Evolutionary conservation across 53 echinoderm and acorn worm genomes (phyloP), one percentile per base, ranked within the genome.

Genomic region (Henricia sp.): DNA sequence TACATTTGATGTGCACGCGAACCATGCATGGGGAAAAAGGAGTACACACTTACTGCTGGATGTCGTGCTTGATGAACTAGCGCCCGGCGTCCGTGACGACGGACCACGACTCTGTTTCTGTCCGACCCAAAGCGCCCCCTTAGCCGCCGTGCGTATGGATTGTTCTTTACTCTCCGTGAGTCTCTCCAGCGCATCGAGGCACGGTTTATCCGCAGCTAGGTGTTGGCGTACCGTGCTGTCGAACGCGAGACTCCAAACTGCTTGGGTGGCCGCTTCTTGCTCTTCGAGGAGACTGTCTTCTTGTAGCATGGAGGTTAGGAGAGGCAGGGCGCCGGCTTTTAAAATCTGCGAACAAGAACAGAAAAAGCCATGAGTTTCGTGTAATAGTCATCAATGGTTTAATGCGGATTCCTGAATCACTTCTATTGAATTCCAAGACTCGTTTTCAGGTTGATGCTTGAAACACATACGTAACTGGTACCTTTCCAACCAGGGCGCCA

Each of bases 101-200:
- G 72, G 30, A 16, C 9, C 41, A 9, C 78, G 60, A 10, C 32
- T 30, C 63, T 78, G 78, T 46, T 78, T 78, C 76, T 77, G 76
- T 58, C 75, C 85, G 57, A 96, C 88, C 97, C 97, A 96, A 71
- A 96, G 74, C 65, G 97, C 94, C 1, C 97, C 94, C 43, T 94
- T 92, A 4, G 97, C 97, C 2, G 92, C 90, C 26, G 90, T 78
- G 34, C 85, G 52, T 19, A 96, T 94, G 1, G 87, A 60, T 52
- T 85, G 53, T 13, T 77, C 85, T 2, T 74, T 46, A 48, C 87
- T 77, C 19, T 82, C 27, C 16, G 75, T 88, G n/a, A 94, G 85
- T 21, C 56, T 54, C 85, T 87, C 74, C 41, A 96, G 63, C 40
- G 73, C 72, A 29, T 88, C 67, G 56, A 95, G 16, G 41, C 92